These are phyloP conservation scores for Datnioides undecimradiatus DNA, from an alignment of 2,113 vertebrate genomes.

Conservation along the genomic window DNA sequence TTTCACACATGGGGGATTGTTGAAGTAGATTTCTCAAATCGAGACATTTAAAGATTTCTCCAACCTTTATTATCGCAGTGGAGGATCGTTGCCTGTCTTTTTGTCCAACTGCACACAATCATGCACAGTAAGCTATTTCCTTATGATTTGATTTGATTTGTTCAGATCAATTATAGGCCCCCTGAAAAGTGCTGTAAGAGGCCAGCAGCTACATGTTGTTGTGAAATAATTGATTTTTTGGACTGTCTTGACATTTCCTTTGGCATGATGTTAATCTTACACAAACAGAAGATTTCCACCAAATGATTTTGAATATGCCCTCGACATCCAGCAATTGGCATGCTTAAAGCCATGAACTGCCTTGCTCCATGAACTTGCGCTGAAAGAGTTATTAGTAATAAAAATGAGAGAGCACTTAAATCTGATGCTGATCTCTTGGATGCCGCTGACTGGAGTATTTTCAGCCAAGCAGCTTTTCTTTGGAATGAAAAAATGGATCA, in stretches of 20 bases:
- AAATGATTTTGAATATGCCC: background rate
- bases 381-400: background rate
- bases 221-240: background rate
- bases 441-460: too few relatives aligned
- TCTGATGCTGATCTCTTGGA: background rate
- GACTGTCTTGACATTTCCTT: background rate
- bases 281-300: background rate
- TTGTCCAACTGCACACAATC: background rate
- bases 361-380: background rate
- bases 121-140: background rate
- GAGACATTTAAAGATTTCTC: background rate
- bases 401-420: background rate
- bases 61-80: constrained; percentile 7
- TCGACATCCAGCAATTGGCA: background rate
- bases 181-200: constrained; percentile 1
- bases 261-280: background rate
- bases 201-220: background rate
- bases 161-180: background rate
- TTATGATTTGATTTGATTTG: background rate
- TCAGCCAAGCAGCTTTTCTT: background rate
- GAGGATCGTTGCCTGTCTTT: background rate
- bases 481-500: background rate
- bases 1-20: constrained; percentile 28
- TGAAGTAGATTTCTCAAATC: constrained; percentile 12
- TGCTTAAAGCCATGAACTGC: background rate